Evolutionary conservation across 2,113 vertebrate genomes (phyloP), one percentile per base, ranked within the genome.

Genomic region (Podilymbus podiceps): DNA sequence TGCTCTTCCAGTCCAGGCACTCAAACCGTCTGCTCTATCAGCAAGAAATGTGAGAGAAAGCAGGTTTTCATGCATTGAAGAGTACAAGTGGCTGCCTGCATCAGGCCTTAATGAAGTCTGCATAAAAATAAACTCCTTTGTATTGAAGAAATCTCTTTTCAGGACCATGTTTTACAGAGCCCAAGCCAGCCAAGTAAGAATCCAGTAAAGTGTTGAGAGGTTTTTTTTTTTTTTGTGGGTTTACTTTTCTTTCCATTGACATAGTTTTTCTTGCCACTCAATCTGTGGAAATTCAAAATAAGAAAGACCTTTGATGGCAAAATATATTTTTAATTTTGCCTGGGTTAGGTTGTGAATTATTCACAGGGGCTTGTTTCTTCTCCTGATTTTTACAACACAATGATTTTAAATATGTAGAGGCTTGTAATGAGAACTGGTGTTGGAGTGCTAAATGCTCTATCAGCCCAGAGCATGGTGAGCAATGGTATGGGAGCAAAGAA

Each of bases 311-410:
- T 96, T 95, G 90, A 94, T 62, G 77, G 77, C 97, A 97, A 98
- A 98, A 98, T 98, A 98, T 98, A 97, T 98, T 98, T 98, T 98
- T 98, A 98, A 98, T 98, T 98, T 98, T 96, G 97, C 88, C 86
- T 82, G 94, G 95, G 66, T 80, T 10, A 91, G 80, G 74, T 73
- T 46, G 95, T 98, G 90, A 98, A 98, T 98, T 98, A 98, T 98
- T 98, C 95, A 98, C 95, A 47, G 75, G 50, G 73, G 24, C 93
- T 97, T 97, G 95, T 97, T 97, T 93, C 74, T 71, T 88, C 76
- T 94, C 68, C 94, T 91, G 94, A 90, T 98, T 97, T 97, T 97
- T 97, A 98, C 93, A 97, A 95, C 88, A 89, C 94, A 97, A 89
- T 83, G 76, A 38, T 97, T 97, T 98, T 97, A 98, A 98, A 98